phyloP scores from a whole-genome alignment of 1,140 invertebrate species.

The Cyclargus thomasi region DNA sequence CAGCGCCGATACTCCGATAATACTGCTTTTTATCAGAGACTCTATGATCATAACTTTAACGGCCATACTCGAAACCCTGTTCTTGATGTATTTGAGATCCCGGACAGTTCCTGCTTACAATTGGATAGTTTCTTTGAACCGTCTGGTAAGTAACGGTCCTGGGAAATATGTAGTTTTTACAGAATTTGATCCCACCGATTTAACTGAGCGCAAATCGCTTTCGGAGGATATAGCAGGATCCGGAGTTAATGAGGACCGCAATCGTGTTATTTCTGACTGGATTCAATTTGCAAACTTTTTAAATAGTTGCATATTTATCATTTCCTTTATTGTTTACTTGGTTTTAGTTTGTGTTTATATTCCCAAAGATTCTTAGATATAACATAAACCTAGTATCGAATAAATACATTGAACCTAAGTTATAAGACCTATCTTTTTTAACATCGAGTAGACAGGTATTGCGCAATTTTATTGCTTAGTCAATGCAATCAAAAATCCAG shows the following conservation, averaged over 20 bases:
- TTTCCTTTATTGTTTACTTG: constrained; percentile 46
- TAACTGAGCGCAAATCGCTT: constrained; percentile 37
- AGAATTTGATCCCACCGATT: constrained; percentile 54
- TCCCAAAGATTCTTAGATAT: constrained; percentile 38
- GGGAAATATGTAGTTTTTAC: constrained; percentile 63
- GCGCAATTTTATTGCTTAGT: too few relatives aligned
- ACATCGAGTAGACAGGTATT: too few relatives aligned
- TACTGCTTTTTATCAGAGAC: constrained; percentile 56
- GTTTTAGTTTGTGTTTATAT: constrained; percentile 51
- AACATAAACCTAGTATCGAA: too few relatives aligned
- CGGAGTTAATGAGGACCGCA: constrained; percentile 26
- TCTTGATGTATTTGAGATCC: constrained; percentile 48
- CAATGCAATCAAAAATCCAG: too few relatives aligned
- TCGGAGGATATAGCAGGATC: constrained; percentile 34
- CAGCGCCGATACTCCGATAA: constrained; percentile 56
- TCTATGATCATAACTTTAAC: constrained; percentile 56
- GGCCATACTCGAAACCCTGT: constrained; percentile 48
- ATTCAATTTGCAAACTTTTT: constrained; percentile 52
- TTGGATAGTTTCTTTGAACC: constrained; percentile 47
- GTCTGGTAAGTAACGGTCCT: constrained; percentile 43
- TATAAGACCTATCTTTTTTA: not conserved
- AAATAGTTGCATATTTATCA: constrained; percentile 49
- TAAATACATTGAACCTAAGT: too few relatives aligned
- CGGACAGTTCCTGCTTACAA: constrained; percentile 36
- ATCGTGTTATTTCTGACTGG: constrained; percentile 41